phyloP scores from a whole-genome alignment of 1,140 invertebrate genomes.

The Aphidius gifuensis region DNA sequence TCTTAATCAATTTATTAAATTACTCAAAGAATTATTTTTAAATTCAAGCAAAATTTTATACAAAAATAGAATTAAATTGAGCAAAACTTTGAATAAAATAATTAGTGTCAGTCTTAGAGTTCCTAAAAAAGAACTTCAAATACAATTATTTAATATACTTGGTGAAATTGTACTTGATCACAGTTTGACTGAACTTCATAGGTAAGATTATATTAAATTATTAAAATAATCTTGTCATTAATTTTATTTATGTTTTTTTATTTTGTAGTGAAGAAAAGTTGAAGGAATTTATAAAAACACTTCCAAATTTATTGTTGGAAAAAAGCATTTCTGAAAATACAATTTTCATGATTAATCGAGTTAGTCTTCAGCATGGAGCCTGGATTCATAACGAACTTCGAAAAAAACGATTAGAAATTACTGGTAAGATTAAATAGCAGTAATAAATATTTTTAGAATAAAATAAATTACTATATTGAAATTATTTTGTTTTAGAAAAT shows the following conservation, averaged over 20 bases:
- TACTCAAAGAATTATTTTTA: constrained; percentile 48
- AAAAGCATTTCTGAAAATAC: constrained; percentile 39
- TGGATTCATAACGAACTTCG: constrained; percentile 40
- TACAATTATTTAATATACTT: constrained; percentile 43
- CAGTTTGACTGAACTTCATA: constrained; percentile 45
- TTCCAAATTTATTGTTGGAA: constrained; percentile 41
- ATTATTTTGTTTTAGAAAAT: constrained; percentile 42
- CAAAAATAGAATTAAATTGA: constrained; percentile 35
- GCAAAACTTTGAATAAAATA: constrained; percentile 31
- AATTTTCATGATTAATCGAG: constrained; percentile 43
- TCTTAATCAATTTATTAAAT: constrained; percentile 38
- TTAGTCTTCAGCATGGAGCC: constrained; percentile 39
- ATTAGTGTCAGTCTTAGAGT: constrained; percentile 34
- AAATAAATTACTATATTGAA: too few species aligned
- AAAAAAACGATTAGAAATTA: constrained; percentile 40
- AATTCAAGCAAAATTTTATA: constrained; percentile 45
- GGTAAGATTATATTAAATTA: constrained; percentile 29
- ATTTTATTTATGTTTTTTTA: background rate
- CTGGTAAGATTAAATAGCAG: constrained; percentile 36
- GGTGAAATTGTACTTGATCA: constrained; percentile 50
- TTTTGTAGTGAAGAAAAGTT: constrained; percentile 39
- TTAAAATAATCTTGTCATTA: background rate
- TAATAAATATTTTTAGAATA: constrained; percentile 7
- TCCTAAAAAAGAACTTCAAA: constrained; percentile 37
- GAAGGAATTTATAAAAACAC: constrained; percentile 40